A percentile compares a stretch with the other conserved stretches of the same genome.
Conservation (phyloP, 2,888 invertebrate genomes). For the Coelopa pilipes region DNA sequence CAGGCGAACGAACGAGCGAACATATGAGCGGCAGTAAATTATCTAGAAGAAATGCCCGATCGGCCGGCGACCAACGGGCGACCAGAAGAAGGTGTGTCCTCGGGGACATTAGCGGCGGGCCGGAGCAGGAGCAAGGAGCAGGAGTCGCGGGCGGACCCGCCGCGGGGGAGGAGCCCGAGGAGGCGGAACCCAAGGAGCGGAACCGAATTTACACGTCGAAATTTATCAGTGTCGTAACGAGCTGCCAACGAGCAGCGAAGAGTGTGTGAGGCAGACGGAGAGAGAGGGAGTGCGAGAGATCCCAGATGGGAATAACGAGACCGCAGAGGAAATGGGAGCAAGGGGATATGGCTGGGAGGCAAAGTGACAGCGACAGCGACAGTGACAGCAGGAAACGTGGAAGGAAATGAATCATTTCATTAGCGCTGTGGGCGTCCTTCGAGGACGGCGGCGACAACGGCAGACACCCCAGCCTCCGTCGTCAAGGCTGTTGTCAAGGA, state of each 20-base stretch:
- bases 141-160: not conserved
- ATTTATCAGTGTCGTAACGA: conserved; percentile 11
- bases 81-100: conserved; percentile 49
- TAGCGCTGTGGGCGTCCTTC: conserved; percentile 45
- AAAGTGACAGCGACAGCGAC: not conserved
- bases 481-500: too few relatives aligned
- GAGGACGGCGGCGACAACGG: too few relatives aligned
- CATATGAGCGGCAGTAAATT: conserved; percentile 42
- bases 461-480: too few relatives aligned
- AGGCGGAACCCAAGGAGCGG: conserved; percentile 15
- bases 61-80: conserved; percentile 35
- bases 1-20: conserved; percentile 2
- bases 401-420: conserved; percentile 64
- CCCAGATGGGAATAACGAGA: too few relatives aligned
- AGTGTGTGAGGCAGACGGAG: too few relatives aligned
- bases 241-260: not conserved
- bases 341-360: too few relatives aligned
- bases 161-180: conserved; percentile 15
- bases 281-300: too few relatives aligned
- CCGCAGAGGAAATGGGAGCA: too few relatives aligned
- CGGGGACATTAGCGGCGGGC: conserved; percentile 48
- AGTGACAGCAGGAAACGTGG: conserved; percentile 52
- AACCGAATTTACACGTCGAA: conserved; percentile 16
- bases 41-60: conserved; percentile 52
- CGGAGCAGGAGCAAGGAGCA: too few relatives aligned